Evolutionary conservation across 2,113 vertebrate species (phyloP), one percentile per base, ranked within the genome.

Genomic region (Polypterus senegalus): DNA sequence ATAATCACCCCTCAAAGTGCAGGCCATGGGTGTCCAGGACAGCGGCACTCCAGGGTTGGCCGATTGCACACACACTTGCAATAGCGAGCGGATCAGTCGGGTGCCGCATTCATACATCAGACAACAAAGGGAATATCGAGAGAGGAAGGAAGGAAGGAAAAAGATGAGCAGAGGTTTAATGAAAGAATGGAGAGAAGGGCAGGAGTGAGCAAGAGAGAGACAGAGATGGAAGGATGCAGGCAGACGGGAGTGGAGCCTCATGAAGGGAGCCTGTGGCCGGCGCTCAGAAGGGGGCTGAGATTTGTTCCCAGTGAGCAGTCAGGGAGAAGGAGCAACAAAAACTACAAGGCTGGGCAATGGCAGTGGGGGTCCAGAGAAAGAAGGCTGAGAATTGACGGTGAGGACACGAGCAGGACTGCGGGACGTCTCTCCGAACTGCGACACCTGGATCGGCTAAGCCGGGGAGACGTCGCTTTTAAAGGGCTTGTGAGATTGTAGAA

Each of bases 301-400:
- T 62, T 62, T 47, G 53, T 47, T 63, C 5, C 45, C 47, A 63
- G 46, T 56, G 61, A 56, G 10, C 55, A 7, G 57, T 48, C 57
- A 63, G 48, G 48, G n/a, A 46, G 49, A 44, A 52, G 43, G 49
- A n/a, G 46, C 47, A 47, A 55, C 11, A 62, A 47, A 47, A 54
- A n/a, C 43, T 44, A 9, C 46, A 46, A 48, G 44, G 10, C 9
- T 44, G 5, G 10, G 51, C 3, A 54, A 48, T 9, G 63, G n/a
- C 57, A 54, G 27, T 51, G 11, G 8, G 58, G 56, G 58, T 45
- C n/a, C 45, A 3, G 48, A 45, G 58, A 11, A 5, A 48, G 9
- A 48, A 27, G 45, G 59, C 27, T 27, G 27, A 27, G 27, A 27
- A 27, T 27, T 27, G 27, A 27, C 27, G 2, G 27, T 27, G 27